Conservation (phyloP, 2,888 invertebrate genomes). For the Spodoptera picta region DNA sequence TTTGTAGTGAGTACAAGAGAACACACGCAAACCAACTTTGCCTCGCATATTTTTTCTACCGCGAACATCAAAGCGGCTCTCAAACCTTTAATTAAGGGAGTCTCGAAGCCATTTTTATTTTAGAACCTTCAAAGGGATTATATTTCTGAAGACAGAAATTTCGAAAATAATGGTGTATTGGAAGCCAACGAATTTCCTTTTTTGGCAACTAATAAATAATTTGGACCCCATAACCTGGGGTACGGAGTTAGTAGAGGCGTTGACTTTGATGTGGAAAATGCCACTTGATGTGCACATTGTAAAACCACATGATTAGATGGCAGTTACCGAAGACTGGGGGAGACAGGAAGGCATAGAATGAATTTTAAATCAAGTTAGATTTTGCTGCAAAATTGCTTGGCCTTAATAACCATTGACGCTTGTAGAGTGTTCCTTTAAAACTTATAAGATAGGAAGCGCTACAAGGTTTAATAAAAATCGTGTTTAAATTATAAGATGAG, state of each 20-base stretch:
- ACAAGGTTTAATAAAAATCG: neutral
- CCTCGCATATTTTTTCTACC: conserved; percentile 31
- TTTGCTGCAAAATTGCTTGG: conserved; percentile 39
- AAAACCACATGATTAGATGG: conserved; percentile 79
- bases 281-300: conserved; percentile 78
- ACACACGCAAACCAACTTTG: conserved; percentile 18
- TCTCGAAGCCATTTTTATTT: conserved; percentile 61
- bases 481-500: neutral
- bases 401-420: conserved; percentile 30
- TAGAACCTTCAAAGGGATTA: conserved; percentile 61
- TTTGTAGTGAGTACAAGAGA: conserved; percentile 6
- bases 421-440: conserved; percentile 30
- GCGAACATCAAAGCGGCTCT: conserved; percentile 51
- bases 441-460: conserved; percentile 18
- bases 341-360: conserved; percentile 59
- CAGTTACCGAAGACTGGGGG: conserved; percentile 64
- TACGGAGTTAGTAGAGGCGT: conserved; percentile 59
- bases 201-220: conserved; percentile 78
- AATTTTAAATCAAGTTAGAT: conserved; percentile 70
- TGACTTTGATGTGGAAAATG: conserved; percentile 82
- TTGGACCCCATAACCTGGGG: conserved; percentile 62
- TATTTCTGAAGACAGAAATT: conserved; percentile 47
- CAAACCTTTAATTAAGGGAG: conserved; percentile 64
- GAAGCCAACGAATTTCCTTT: conserved; percentile 65
- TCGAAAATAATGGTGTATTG: conserved; percentile 50